phyloP scores from a whole-genome alignment of 2,888 invertebrate species.

The Metellina segmentata region DNA sequence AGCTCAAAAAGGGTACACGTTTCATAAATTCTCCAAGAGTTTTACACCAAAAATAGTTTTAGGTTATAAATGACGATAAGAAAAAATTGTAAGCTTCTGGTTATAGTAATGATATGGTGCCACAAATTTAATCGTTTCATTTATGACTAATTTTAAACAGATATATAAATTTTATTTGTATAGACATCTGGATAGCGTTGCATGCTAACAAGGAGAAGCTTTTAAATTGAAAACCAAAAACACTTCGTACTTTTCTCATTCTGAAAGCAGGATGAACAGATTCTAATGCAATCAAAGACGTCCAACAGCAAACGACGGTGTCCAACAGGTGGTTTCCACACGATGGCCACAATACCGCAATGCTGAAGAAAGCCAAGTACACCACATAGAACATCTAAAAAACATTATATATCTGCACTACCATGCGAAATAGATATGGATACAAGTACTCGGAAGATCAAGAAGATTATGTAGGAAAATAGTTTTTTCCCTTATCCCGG shows the following conservation, averaged over 20 bases:
- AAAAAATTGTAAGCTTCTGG: background rate
- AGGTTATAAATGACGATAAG: background rate
- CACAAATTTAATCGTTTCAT: background rate
- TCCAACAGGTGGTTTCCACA: conserved; percentile 81
- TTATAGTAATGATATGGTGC: background rate
- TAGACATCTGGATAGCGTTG: too few species aligned
- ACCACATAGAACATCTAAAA: conserved; percentile 79
- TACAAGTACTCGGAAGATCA: too few species aligned
- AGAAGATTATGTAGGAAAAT: too few species aligned
- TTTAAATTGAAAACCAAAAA: too few species aligned
- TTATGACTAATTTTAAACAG: background rate
- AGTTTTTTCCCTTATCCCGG: too few species aligned
- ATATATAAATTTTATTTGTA: too few species aligned
- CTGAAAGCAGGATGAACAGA: conserved; percentile 67
- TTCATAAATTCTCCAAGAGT: background rate
- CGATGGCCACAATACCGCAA: conserved; percentile 80
- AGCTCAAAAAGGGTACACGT: too few species aligned
- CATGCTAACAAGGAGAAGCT: too few species aligned
- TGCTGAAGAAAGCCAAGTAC: conserved; percentile 78
- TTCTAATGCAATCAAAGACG: conserved; percentile 76
- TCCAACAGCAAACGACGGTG: conserved; percentile 79
- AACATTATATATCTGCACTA: too few species aligned
- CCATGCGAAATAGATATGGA: too few species aligned
- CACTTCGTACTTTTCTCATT: conserved; percentile 57
- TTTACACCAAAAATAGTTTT: conserved; percentile 1